Evolutionary conservation across 2,113 vertebrate species (phyloP).

Genomic region (Terrapene triunguis): DNA sequence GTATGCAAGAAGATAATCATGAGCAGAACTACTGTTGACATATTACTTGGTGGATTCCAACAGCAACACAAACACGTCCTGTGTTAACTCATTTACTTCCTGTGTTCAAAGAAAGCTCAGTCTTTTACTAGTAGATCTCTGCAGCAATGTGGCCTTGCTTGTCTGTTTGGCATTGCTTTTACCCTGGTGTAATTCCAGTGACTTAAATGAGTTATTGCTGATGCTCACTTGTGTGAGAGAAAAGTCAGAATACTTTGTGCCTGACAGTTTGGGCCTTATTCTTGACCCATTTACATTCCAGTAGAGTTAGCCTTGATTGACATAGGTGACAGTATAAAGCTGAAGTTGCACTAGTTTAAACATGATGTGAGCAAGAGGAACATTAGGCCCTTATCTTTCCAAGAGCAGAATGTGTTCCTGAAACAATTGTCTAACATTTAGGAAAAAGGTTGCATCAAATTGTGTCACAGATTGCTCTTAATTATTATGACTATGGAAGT

Average conservation of each 20-base stretch:
- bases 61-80: not conserved
- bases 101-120: not conserved
- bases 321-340: not conserved
- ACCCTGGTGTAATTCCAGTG: not conserved
- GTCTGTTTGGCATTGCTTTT: not conserved
- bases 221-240: not conserved
- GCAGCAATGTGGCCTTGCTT: not conserved
- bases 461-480: constrained; percentile 31
- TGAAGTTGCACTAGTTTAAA: not conserved
- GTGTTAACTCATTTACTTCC: not conserved
- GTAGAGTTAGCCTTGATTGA: not conserved
- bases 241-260: not conserved
- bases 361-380: not conserved
- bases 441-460: constrained; percentile 14
- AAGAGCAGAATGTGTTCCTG: constrained; percentile 27
- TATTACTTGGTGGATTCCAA: not conserved
- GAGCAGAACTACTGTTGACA: not conserved
- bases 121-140: not conserved
- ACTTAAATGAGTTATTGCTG: not conserved
- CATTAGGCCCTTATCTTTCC: not conserved
- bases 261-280: not conserved
- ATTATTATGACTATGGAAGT: constrained; percentile 35
- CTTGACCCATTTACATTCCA: not conserved
- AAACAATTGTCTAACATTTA: constrained; percentile 49
- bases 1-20: no score